A percentile compares a stretch with the other conserved stretches of the same genome.
These are phyloP conservation scores for Halesus radiatus DNA, from an alignment of 1,140 invertebrate species.

Conservation along the genomic window DNA sequence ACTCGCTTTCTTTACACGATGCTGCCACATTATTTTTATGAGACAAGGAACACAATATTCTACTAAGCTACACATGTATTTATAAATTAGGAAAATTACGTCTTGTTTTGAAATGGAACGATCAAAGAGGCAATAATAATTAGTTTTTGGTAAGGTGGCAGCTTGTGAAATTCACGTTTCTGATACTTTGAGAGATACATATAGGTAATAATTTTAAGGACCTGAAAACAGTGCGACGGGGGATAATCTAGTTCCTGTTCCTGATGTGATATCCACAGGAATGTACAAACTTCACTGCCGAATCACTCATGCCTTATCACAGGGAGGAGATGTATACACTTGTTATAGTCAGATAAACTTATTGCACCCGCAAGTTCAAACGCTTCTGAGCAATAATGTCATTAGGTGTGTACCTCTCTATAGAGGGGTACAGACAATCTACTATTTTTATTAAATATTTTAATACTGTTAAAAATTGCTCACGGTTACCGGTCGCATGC, in stretches of 20 bases:
- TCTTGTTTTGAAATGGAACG: too few relatives aligned
- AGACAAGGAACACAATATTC: background rate
- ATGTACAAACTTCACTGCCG: constrained; percentile 23
- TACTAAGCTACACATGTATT: background rate
- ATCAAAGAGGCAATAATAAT: too few relatives aligned
- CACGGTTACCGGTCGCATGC: too few relatives aligned
- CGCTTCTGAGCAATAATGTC: background rate
- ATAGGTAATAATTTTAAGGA: too few relatives aligned
- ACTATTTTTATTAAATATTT: too few relatives aligned
- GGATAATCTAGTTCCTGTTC: too few relatives aligned
- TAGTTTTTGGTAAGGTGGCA: background rate
- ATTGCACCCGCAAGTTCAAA: constrained; percentile 18
- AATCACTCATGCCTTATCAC: constrained; percentile 31
- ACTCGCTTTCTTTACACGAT: background rate
- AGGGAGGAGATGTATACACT: background rate
- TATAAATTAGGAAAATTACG: background rate
- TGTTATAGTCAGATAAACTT: background rate
- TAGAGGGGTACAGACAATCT: too few relatives aligned
- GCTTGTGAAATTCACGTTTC: background rate
- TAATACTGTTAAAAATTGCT: too few relatives aligned
- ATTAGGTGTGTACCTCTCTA: too few relatives aligned
- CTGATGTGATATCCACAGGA: background rate
- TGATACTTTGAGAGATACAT: too few relatives aligned
- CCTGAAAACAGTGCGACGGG: too few relatives aligned
- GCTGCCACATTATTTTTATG: background rate